Percentiles rank a stretch among this genome's conserved stretches.
Evolutionary conservation across 1,140 invertebrate species (phyloP).

Genomic region (Metaphire vulgaris): DNA sequence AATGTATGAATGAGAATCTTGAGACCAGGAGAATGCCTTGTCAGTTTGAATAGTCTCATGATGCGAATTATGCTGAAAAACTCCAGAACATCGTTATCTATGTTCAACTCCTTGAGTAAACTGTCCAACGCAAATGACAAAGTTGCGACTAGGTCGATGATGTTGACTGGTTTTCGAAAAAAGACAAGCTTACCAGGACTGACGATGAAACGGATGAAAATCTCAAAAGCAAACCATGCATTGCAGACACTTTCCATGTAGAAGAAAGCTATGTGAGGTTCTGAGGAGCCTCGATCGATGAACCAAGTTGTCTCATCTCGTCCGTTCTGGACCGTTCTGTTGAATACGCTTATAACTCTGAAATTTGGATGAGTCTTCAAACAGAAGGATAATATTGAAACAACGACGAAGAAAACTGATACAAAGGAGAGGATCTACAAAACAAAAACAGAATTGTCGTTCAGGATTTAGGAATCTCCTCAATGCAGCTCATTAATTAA

Average conservation of each 20-base stretch:
- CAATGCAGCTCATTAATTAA: too few species aligned
- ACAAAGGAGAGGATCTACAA: conserved; percentile 70
- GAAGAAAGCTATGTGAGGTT: conserved; percentile 14
- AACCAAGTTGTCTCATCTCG: conserved; percentile 15
- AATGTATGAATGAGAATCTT: conserved; percentile 98
- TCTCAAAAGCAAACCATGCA: conserved; percentile 91
- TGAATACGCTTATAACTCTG: conserved; percentile 77
- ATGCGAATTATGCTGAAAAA: conserved; percentile 99
- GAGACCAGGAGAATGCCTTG: conserved; percentile 65
- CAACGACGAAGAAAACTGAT: conserved; percentile 86
- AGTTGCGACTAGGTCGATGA: conserved; percentile 86
- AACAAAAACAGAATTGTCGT: too few species aligned
- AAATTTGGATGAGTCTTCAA: conserved; percentile 86
- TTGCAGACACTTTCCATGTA: conserved; percentile 80
- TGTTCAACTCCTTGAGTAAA: conserved; percentile 67
- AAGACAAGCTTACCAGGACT: conserved; percentile 59
- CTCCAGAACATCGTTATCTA: conserved; percentile 85
- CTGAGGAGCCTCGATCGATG: conserved; percentile 1
- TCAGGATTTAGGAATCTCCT: too few species aligned
- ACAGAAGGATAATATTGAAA: conserved; percentile 87
- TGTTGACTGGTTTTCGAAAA: conserved; percentile 57
- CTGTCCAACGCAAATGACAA: conserved; percentile 94
- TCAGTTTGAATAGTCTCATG: conserved; percentile 94
- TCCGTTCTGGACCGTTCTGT: conserved; percentile 63
- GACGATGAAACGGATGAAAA: conserved; percentile 76